Evolutionary conservation across 2,888 invertebrate genomes (phyloP), one percentile per base, ranked within the genome.

Genomic region (Erebia palarica): DNA sequence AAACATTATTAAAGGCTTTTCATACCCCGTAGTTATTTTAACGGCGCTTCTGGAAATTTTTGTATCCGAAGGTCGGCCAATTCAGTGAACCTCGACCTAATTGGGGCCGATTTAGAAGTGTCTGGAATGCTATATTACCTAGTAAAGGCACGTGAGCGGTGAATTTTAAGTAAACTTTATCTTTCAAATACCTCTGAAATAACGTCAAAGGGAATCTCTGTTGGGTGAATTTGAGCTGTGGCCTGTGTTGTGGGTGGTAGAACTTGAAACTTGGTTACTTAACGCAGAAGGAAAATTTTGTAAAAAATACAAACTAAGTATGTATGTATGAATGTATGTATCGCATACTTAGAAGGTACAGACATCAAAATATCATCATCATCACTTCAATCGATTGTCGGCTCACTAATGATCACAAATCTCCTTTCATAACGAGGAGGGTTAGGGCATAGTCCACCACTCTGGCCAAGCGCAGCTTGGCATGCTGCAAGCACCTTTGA

Each of bases 61-160:
- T 58, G 58, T 14, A 42, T 3, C 42, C 36, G 36, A 59, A 59
- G 36, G 59, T 42, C n/a, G 3, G 36, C 14, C 58, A 21, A 36
- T 21, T 59, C 59, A 36, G 8, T 59, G 59, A 42, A 59, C 59
- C 59, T 59, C 27, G 59, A 59, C 59, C 59, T 59, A 59, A 59
- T 42, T 59, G 57, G 59, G 1, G 1, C n/a, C 27, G 59, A 61
- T 61, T 61, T 61, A 61, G 14, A 61, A 44, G 44, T 61, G 44
- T 18, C 44, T 44, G 60, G 44, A 59, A 9, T 16, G n/a, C 14
- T 14, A n/a, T 59, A 42, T 3, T 59, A 42, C 14, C 14, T 42
- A 59, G n/a, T 9, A 9, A 27, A 27, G 58, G 13, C 5, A 9
- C n/a, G 57, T 10, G 8, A 14, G 13, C 58, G 13, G 58, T 58